A percentile compares a stretch with the other conserved stretches of the same genome.
Conservation (phyloP, 2,113 vertebrate species). For the Hydrochoerus hydrochaeris region DNA sequence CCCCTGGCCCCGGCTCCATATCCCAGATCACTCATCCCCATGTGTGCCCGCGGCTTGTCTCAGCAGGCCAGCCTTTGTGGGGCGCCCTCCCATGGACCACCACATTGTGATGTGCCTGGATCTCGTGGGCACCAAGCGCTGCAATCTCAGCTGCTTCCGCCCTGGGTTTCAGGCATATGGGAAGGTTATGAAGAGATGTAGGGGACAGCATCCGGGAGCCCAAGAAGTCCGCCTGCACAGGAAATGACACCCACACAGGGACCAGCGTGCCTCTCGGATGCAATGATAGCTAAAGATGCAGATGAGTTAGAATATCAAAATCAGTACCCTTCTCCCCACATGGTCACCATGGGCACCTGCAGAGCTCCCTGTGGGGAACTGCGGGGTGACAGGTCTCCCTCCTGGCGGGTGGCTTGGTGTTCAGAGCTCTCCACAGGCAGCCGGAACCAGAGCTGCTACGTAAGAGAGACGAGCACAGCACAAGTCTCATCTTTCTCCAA, state of each 20-base stretch:
- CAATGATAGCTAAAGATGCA: not conserved
- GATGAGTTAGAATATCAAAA: not conserved
- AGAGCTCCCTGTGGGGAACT: not conserved
- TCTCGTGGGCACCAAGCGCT: not conserved
- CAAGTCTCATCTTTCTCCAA: not conserved
- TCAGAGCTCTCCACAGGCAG: not conserved
- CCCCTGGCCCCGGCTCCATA: not conserved
- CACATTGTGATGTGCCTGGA: not conserved
- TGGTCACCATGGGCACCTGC: rapidly evolving
- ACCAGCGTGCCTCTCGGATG: not conserved
- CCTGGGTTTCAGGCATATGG: not conserved
- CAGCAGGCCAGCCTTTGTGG: not conserved
- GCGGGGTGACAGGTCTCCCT: not conserved
- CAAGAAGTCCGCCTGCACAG: not conserved
- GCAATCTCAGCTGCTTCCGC: rapidly evolving
- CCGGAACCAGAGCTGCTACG: not conserved
- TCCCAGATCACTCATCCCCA: not conserved
- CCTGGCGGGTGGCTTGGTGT: not conserved
- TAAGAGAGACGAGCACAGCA: not conserved
- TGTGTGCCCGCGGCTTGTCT: rapidly evolving
- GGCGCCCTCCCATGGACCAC: not conserved
- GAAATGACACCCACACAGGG: not conserved
- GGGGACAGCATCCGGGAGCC: not conserved
- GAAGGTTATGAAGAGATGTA: no score
- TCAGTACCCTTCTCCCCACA: not conserved